Base-by-base conservation (phyloP, 1,140 invertebrate species). In the Cepaea nemoralis region DNA sequence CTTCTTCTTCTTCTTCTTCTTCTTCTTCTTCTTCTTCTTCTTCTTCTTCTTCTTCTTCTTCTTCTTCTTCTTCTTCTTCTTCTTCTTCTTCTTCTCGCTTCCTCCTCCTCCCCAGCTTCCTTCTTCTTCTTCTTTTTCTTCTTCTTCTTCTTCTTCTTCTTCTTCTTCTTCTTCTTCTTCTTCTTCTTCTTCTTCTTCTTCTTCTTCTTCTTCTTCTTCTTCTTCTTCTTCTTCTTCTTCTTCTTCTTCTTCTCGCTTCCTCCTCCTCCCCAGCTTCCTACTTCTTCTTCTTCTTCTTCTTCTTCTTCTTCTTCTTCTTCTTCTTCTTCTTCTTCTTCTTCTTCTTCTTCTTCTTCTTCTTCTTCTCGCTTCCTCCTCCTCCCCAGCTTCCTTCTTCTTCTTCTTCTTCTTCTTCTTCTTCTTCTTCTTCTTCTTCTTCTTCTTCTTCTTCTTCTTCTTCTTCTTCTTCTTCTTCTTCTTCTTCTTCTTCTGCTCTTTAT, bases 41-140 rank as follows among this genome's bases (percentile, higher is more conserved):
- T 19, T 45, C 42, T 45, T 19, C 19, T 19, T 45, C 42, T 45
- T 59, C 94, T 33, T 35, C 35, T 75, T 59, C 63, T 31, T 45
- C 37, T 27, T 27, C 31, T 31, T 45, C 42, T 67, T 45, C 40
- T n/a, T n/a, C 42, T 37, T 39, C 27, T n/a, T 45, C 42, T 45
- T 19, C 8, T 45, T 10, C 19, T 19, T 45, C 8, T 19, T 10
- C 42, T 10, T 10, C 22, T 33, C 45, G 14, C n/a, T 63, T 12
- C 37, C 14, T 39, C 8, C 31, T 5, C 55, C 6, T 0, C n/a
- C 42, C 14, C 37, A 10, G n/a, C 12, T 31, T 33, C 14, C 10
- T 27, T 19, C 35, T 0, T 37, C 0, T 24, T 42, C 24, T 48
- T 48, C 24, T 0, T 45, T 71, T 27, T 40, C 27, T 48, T 33